Evolutionary conservation across 2,797 vertebrate genomes (phyloP).

Genomic region (Amazona ochrocephala): DNA sequence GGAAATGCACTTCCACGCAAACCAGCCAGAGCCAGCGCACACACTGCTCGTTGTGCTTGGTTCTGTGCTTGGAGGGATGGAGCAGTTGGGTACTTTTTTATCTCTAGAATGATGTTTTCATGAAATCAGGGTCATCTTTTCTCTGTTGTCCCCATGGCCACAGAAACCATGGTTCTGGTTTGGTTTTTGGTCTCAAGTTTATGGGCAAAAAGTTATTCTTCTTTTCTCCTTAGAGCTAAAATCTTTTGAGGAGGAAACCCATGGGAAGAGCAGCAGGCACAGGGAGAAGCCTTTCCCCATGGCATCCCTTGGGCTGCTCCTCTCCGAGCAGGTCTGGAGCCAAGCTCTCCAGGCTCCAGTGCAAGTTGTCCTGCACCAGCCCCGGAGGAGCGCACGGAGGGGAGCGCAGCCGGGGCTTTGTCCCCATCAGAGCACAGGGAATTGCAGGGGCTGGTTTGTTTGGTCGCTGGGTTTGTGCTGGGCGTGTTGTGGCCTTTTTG

Average conservation of each 20-base stretch:
- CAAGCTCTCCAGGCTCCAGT: background rate
- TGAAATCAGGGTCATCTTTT: background rate
- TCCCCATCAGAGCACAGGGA: slow-evolving; percentile 13
- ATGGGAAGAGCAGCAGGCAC: background rate
- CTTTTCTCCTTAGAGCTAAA: background rate
- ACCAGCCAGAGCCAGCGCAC: background rate
- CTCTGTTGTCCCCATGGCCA: background rate
- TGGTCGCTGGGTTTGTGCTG: slow-evolving; percentile 38
- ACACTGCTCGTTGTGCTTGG: fast-evolving
- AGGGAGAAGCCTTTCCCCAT: background rate
- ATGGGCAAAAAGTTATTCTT: background rate
- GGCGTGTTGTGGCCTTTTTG: slow-evolving; percentile 15
- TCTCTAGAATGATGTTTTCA: background rate
- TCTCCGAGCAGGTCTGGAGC: background rate
- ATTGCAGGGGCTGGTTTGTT: slow-evolving; percentile 59
- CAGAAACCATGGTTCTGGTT: background rate
- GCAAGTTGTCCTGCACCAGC: background rate
- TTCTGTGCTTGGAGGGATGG: background rate
- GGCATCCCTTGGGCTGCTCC: background rate
- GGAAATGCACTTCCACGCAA: background rate
- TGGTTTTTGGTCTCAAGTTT: background rate
- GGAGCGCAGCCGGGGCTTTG: background rate
- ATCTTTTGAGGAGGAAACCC: background rate
- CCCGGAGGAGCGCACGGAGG: background rate
- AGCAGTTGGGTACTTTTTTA: background rate